Evolutionary conservation across 2,113 vertebrate genomes (phyloP), one percentile per base, ranked within the genome.

Genomic region (Zosterops pallidus): DNA sequence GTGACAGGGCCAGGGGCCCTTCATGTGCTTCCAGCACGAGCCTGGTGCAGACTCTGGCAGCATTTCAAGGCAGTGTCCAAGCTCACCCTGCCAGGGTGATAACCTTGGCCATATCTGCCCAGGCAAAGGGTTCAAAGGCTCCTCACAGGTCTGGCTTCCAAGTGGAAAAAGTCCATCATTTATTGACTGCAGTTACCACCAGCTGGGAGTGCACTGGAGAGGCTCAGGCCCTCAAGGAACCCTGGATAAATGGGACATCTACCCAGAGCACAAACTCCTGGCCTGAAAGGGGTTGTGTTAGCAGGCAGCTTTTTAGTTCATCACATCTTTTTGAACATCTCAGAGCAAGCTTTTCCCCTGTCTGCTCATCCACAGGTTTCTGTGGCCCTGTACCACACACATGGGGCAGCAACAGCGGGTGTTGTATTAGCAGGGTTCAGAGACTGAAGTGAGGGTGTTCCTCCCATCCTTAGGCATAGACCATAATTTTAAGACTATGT

Each of bases 51-150:
- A 3, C 72, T 18, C 92, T 69, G 92, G 86, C 86, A 86, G 69
- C 1, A 0, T n/a, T 79, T 93, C 93, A 83, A 82, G 60, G 71
- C 7, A 49, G 41, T 1, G 1, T 11, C 37, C 0, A 0, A 70
- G 70, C 42, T 80, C 55, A 7, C 37, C 4, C 1, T 83, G 92
- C 88, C 88, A 85, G 91, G 31, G 26, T 6, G 80, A 86, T 76
- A 96, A 92, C 92, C 95, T 90, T 77, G 90, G 41, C 80, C 62
- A 1, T 52, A 83, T 71, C 93, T 78, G 56, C 56, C 0, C 9
- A 89, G 69, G 29, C 56, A 95, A 81, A 88, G 39, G 60, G 79
- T 68, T 83, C 76, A 93, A 90, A 96, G 83, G 69, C 86, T 92
- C 28, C 55, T 88, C 53, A 23, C 2, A 1, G 37, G 10, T 29